Evolutionary conservation across 2,113 vertebrate genomes (phyloP).

Genomic region (Pterocles orientalis): DNA sequence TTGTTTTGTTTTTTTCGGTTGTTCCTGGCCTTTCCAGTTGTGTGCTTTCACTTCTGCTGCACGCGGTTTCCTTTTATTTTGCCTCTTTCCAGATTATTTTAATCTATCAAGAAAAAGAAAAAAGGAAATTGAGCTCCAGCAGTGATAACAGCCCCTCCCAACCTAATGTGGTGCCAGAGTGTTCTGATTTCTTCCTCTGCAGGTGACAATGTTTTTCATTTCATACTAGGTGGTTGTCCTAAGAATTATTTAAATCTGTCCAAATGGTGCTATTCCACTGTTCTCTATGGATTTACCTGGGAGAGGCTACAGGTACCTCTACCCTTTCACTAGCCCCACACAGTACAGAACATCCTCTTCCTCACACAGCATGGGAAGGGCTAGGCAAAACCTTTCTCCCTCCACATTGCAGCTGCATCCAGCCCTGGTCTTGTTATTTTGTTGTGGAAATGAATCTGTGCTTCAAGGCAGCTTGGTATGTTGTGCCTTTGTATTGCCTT

Average conservation of each 20-base stretch:
- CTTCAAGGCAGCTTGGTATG: fast-evolving
- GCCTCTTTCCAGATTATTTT: not conserved
- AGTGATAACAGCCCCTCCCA: not conserved
- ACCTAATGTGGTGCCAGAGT: fast-evolving
- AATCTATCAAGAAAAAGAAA: not conserved
- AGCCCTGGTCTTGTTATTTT: not conserved
- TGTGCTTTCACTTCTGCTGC: not conserved
- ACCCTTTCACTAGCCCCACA: not conserved
- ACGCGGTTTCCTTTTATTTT: not conserved
- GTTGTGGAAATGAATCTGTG: not conserved
- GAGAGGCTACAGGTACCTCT: not conserved
- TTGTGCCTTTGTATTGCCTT: not conserved
- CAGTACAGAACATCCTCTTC: not conserved
- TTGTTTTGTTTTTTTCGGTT: not conserved
- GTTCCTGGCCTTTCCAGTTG: not conserved
- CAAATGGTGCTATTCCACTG: not conserved
- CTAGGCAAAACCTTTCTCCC: not conserved
- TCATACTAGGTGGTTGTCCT: not conserved
- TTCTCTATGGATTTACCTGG: not conserved
- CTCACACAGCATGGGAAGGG: not conserved
- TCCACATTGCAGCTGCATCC: fast-evolving
- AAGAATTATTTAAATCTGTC: not conserved
- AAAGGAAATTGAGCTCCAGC: not conserved
- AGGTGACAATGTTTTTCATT: not conserved
- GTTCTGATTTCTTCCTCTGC: not conserved